phyloP scores from a whole-genome alignment of 2,113 vertebrate genomes.

The Egretta garzetta region DNA sequence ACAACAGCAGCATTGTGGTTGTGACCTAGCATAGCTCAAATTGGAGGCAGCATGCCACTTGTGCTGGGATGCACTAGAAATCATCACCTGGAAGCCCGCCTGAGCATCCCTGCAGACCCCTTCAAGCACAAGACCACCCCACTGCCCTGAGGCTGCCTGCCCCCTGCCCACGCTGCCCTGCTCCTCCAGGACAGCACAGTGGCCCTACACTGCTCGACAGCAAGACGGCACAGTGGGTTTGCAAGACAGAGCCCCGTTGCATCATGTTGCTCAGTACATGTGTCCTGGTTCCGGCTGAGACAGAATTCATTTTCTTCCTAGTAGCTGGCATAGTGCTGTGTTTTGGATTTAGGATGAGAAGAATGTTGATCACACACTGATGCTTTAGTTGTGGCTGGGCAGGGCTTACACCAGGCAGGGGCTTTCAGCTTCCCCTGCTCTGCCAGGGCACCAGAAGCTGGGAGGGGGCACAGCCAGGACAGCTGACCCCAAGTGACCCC shows the following conservation, averaged over 20 bases:
- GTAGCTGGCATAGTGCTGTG: too few species aligned
- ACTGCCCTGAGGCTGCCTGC: not conserved
- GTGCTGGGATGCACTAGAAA: not conserved
- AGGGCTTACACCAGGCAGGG: too few species aligned
- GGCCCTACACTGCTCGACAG: not conserved
- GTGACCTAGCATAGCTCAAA: not conserved
- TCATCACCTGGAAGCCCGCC: fast-evolving
- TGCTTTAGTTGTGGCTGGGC: too few species aligned
- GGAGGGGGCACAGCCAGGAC: too few species aligned
- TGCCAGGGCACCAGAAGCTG: too few species aligned
- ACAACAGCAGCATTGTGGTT: fast-evolving
- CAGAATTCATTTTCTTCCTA: too few species aligned
- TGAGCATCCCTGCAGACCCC: fast-evolving
- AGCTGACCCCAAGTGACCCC: too few species aligned
- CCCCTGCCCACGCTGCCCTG: fast-evolving
- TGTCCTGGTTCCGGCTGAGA: too few species aligned
- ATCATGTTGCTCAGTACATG: fast-evolving
- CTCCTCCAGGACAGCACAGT: not conserved
- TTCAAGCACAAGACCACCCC: fast-evolving
- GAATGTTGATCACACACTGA: too few species aligned
- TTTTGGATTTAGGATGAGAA: too few species aligned
- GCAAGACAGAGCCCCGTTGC: not conserved
- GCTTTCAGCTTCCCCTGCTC: too few species aligned
- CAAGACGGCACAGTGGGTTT: fast-evolving
- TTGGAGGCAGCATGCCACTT: fast-evolving